Percentiles rank a stretch among this genome's conserved stretches.
These are phyloP conservation scores for Lagopus leucura DNA, from an alignment of 2,113 vertebrate species.

Conservation along the genomic window DNA sequence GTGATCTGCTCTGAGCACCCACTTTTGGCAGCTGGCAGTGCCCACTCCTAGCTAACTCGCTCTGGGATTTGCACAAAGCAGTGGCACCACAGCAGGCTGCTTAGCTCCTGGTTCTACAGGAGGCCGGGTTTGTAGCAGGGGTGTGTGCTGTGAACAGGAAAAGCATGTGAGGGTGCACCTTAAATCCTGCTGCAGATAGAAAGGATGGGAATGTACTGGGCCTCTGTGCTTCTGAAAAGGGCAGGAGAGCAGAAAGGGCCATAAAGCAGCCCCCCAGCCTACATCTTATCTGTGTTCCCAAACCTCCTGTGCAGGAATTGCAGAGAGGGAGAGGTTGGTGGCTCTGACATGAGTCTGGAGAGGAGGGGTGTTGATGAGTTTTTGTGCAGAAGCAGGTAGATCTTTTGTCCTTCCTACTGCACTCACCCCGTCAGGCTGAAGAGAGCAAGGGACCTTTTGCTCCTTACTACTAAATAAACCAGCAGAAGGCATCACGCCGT, in stretches of 20 bases:
- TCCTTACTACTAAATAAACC: background rate
- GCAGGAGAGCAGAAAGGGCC: background rate
- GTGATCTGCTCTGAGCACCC: background rate
- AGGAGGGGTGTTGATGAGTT: background rate
- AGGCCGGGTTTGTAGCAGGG: background rate
- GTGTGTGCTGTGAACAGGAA: background rate
- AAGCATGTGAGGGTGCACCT: background rate
- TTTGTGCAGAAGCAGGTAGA: background rate
- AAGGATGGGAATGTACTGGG: background rate
- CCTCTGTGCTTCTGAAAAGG: background rate
- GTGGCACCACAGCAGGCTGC: background rate
- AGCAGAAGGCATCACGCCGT: background rate
- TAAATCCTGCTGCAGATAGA: background rate
- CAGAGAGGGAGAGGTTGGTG: background rate
- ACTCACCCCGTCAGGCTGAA: background rate
- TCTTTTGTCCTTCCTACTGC: background rate
- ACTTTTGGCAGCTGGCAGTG: accelerated
- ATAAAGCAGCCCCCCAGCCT: background rate
- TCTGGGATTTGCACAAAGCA: background rate
- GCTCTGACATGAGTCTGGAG: background rate
- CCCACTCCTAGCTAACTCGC: background rate
- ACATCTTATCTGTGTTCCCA: background rate
- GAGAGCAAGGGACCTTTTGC: background rate
- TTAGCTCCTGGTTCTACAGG: background rate
- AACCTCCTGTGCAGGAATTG: slow-evolving; percentile 2